These are phyloP conservation scores for Porites lobata DNA, from an alignment of 92 coral and sea anemone genomes.

Conservation along the genomic window DNA sequence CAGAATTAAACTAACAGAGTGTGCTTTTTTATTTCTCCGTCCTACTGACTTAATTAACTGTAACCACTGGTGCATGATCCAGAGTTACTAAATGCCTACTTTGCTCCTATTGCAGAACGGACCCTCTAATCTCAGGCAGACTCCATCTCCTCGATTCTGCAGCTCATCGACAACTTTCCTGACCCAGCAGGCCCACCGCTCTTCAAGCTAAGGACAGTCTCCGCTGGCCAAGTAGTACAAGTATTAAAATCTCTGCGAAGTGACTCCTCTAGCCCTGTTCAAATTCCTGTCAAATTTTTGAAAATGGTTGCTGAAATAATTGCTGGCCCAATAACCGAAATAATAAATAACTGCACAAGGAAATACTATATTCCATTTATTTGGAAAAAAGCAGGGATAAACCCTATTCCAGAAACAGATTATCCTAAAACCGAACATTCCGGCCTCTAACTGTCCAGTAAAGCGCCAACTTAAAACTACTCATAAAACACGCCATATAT, in stretches of 20 bases:
- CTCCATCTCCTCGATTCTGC: neutral
- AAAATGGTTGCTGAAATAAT: conserved; percentile 33
- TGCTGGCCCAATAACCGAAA: conserved; percentile 21
- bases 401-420: conserved; percentile 55
- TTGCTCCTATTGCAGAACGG: neutral
- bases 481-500: conserved; percentile 71
- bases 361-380: neutral
- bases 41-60: too few relatives aligned
- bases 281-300: conserved; percentile 56
- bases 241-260: conserved; percentile 34
- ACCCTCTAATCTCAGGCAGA: conserved; percentile 31
- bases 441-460: neutral
- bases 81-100: conserved; percentile 12
- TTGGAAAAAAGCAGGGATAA: conserved; percentile 52
- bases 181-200: neutral
- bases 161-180: conserved; percentile 28
- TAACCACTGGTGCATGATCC: conserved; percentile 46
- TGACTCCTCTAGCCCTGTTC: conserved; percentile 52
- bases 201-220: conserved; percentile 27
- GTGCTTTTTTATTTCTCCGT: too few relatives aligned
- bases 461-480: neutral
- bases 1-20: too few relatives aligned
- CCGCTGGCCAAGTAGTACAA: conserved; percentile 34
- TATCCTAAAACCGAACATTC: conserved; percentile 6
- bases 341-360: conserved; percentile 37